Conservation (phyloP, 2,797 vertebrate species). For the Tadarida brasiliensis region DNA sequence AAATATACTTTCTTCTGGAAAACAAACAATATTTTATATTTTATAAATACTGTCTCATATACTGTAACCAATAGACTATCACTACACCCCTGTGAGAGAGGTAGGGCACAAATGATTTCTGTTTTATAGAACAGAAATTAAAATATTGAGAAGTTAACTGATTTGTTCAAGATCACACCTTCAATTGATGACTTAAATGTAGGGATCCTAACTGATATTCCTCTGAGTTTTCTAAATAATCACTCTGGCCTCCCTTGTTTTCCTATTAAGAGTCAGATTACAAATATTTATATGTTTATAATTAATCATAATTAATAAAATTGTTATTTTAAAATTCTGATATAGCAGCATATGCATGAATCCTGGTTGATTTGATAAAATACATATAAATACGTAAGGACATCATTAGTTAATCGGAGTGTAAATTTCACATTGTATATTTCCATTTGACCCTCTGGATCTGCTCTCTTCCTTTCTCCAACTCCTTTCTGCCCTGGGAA, state of each 20-base stretch:
- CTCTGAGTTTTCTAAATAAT: not conserved
- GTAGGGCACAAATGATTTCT: not conserved
- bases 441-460: not conserved
- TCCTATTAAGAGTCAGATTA: not conserved
- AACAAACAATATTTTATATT: constrained; percentile 26
- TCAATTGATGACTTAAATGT: not conserved
- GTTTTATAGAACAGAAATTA: not conserved
- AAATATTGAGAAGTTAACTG: not conserved
- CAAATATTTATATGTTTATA: not conserved
- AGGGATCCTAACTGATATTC: not conserved
- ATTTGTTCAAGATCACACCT: not conserved
- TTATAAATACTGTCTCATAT: not conserved
- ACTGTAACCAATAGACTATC: not conserved
- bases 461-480: not conserved
- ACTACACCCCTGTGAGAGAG: not conserved
- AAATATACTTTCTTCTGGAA: constrained; percentile 3
- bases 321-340: not conserved
- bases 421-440: not conserved
- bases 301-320: not conserved
- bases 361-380: not conserved
- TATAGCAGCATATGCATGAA: not conserved
- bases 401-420: not conserved
- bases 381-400: not conserved
- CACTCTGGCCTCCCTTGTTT: not conserved
- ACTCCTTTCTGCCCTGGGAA: not conserved